Evolutionary conservation across 1,140 invertebrate species (phyloP), one percentile per base, ranked within the genome.

Genomic region (Mya arenaria): DNA sequence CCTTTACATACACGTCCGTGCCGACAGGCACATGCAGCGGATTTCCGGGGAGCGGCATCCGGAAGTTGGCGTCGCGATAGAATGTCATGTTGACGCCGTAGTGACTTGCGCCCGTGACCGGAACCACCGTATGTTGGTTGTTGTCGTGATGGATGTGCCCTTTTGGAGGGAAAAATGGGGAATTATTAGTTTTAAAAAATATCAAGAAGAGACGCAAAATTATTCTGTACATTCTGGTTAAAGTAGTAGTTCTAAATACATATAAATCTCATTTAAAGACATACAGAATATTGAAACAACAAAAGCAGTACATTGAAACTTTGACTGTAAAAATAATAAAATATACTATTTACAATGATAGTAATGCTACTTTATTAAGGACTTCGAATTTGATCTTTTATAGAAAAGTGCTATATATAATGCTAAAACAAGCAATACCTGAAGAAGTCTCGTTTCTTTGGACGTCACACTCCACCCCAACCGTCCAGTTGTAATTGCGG

Each of bases 1-100:
- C 74, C 32, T 79, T 73, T 23, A 85, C 84, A 19, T 85, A 85
- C 10, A 82, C 60, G 15, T 85, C 56, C 8, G 58, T 25, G 5
- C 84, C 84, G n/a, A 83, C 63, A 19, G 36, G 34, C 3, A 48
- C 80, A 8, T 39, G 60, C 15, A 82, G 48, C 17, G 72, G 80
- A 55, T 32, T 69, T 32, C 39, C 63, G 13, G 34, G 28, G 17
- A 75, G 15, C 30, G 48, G 32, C 13, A 74, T 30, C 58, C 55
- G 37, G 52, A 30, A 82, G 48, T 82, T 82, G 34, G 72, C 41
- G 17, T 82, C 69, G 5, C 17, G 17, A 44, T 71, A 80, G 25
- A 65, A 82, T 25, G 69, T 37, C 19, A 82, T 68, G 52, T 66
- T 69, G 34, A 82, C 48, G 4, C 13, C 10, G 55, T 75, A 82